Evolutionary conservation across 1,140 invertebrate genomes (phyloP).

Genomic region (Argopecten irradians): DNA sequence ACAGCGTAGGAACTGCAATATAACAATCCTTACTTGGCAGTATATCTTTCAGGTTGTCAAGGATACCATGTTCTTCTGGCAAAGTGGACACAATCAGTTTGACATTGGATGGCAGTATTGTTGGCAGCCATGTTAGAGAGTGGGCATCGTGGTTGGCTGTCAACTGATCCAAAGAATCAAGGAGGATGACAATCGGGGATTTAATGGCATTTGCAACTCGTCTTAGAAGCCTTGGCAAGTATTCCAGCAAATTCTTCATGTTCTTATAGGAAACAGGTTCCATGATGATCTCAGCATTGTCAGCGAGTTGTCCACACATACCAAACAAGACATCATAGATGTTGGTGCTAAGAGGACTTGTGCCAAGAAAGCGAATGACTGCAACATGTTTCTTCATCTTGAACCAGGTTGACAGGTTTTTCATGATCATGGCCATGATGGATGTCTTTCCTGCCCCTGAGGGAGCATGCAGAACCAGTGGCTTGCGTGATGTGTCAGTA

Average conservation of each 20-base stretch:
- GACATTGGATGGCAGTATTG: slow-evolving; percentile 67
- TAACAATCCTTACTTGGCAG: slow-evolving; percentile 58
- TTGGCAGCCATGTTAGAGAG: slow-evolving; percentile 71
- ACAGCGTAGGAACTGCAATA: slow-evolving; percentile 60
- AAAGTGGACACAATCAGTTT: slow-evolving; percentile 84
- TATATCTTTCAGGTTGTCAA: slow-evolving; percentile 61
- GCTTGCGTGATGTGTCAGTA: slow-evolving; percentile 51
- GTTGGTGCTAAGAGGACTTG: slow-evolving; percentile 53
- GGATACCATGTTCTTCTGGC: slow-evolving; percentile 68
- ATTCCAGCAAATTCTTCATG: slow-evolving; percentile 61
- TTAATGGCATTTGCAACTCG: slow-evolving; percentile 55
- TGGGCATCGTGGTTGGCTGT: slow-evolving; percentile 62
- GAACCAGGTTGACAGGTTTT: slow-evolving; percentile 56
- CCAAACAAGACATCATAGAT: slow-evolving; percentile 58
- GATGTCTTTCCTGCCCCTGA: slow-evolving; percentile 68
- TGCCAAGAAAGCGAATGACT: slow-evolving; percentile 64
- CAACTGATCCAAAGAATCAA: slow-evolving; percentile 76
- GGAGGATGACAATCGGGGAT: slow-evolving; percentile 69
- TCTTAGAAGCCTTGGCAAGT: slow-evolving; percentile 62
- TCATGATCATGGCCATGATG: slow-evolving; percentile 59
- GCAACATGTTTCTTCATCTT: slow-evolving; percentile 36
- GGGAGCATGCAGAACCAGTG: slow-evolving; percentile 60
- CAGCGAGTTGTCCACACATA: slow-evolving; percentile 59
- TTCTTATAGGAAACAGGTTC: slow-evolving; percentile 55
- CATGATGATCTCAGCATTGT: slow-evolving; percentile 50